Conservation (phyloP, 2,797 vertebrate species). For the Calcarius lapponicus region DNA sequence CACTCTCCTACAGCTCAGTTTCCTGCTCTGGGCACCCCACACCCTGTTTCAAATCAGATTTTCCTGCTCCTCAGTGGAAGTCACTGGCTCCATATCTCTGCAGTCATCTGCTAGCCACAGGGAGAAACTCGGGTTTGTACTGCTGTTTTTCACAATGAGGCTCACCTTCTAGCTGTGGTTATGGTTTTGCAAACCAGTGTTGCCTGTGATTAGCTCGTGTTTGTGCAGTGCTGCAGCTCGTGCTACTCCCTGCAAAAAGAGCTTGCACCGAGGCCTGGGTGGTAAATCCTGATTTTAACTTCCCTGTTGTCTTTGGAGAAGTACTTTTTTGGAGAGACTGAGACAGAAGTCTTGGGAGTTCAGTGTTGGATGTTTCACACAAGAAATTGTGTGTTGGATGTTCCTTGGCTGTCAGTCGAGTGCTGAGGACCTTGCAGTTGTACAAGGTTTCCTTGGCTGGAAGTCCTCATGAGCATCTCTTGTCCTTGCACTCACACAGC, state of each 20-base stretch:
- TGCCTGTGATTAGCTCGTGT: conserved; percentile 4
- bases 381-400: neutral
- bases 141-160: conserved; percentile 42
- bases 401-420: neutral
- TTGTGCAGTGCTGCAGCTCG: conserved; percentile 20
- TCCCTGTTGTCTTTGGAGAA: neutral
- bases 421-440: neutral
- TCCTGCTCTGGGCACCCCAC: neutral
- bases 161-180: conserved; percentile 46
- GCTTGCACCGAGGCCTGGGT: neutral
- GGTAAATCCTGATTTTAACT: neutral
- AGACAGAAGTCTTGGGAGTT: neutral
- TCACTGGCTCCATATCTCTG: neutral
- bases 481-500: neutral
- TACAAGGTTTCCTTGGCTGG: neutral
- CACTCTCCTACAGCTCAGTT: neutral
- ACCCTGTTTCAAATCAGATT: neutral
- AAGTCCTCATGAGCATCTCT: neutral
- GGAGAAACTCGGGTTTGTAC: conserved; percentile 7
- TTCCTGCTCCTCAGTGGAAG: neutral
- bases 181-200: conserved; percentile 38
- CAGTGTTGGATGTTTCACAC: neutral
- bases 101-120: neutral
- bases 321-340: neutral
- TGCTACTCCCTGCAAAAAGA: conserved; percentile 1